Percentiles rank a stretch among this genome's conserved stretches.
Evolutionary conservation across 2,888 invertebrate genomes (phyloP).

Genomic region (Dynastes hyllus): DNA sequence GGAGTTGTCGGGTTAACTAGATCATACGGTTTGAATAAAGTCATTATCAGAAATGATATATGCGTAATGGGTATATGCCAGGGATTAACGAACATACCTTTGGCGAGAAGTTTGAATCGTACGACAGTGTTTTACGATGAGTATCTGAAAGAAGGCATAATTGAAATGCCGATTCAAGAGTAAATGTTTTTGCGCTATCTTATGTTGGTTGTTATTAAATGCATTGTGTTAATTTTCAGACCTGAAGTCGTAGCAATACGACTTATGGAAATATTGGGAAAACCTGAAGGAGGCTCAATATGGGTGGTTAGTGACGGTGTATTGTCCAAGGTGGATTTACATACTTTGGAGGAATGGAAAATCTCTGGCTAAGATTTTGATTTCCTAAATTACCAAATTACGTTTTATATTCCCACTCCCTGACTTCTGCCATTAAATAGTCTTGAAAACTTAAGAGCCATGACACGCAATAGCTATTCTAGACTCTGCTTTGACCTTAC

Average conservation of each 20-base stretch:
- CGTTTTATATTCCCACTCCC: no score
- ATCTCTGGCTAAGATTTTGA: no score
- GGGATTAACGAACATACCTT: background rate
- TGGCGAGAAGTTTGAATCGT: background rate
- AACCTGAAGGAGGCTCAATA: background rate
- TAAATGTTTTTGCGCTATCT: background rate
- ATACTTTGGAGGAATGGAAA: background rate
- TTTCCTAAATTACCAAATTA: no score
- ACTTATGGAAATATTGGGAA: background rate
- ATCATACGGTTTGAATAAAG: background rate
- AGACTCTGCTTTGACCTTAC: no score
- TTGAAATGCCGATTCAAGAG: background rate
- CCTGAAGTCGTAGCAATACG: background rate
- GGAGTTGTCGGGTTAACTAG: conserved; percentile 2
- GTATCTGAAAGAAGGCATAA: background rate
- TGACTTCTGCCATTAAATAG: no score
- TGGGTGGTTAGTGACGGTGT: background rate
- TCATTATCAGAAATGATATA: background rate
- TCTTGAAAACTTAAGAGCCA: no score
- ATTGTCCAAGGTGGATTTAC: background rate
- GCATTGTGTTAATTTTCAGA: background rate
- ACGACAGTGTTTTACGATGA: background rate
- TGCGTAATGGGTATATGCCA: conserved; percentile 16
- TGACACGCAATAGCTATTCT: no score
- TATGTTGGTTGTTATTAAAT: background rate